Conservation (phyloP, 2,113 vertebrate species). For the Leiothrix lutea region DNA sequence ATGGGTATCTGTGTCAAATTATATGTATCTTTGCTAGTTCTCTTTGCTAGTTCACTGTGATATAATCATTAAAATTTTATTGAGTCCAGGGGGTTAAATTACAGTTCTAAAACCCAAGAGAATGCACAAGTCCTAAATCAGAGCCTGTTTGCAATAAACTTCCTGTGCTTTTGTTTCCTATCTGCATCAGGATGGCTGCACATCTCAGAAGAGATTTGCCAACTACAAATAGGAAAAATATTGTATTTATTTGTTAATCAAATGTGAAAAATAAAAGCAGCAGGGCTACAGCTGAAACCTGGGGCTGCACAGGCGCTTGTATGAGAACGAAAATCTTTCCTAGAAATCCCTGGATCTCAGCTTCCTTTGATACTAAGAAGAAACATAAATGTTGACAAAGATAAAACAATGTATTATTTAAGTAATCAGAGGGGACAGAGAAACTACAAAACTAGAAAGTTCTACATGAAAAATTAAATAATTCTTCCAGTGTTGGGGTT, state of each 20-base stretch:
- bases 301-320: neutral
- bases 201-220: neutral
- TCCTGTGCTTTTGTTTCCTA: neutral
- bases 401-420: neutral
- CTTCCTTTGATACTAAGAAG: neutral
- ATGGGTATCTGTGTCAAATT: neutral
- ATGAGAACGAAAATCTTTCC: neutral
- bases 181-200: neutral
- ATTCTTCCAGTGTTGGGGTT: neutral
- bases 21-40: neutral
- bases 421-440: neutral
- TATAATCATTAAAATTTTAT: neutral
- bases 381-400: neutral
- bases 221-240: neutral
- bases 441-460: neutral
- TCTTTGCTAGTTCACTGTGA: neutral
- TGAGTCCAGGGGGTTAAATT: neutral
- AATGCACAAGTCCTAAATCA: neutral
- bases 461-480: neutral
- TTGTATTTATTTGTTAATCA: conserved; percentile 23
- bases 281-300: neutral
- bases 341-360: neutral
- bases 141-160: neutral
- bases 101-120: neutral
- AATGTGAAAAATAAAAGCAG: conserved; percentile 19